Percentiles rank a stretch among this genome's conserved stretches.
These are phyloP conservation scores for Trichomalopsis sarcophagae DNA, from an alignment of 1,140 invertebrate genomes.

Conservation along the genomic window DNA sequence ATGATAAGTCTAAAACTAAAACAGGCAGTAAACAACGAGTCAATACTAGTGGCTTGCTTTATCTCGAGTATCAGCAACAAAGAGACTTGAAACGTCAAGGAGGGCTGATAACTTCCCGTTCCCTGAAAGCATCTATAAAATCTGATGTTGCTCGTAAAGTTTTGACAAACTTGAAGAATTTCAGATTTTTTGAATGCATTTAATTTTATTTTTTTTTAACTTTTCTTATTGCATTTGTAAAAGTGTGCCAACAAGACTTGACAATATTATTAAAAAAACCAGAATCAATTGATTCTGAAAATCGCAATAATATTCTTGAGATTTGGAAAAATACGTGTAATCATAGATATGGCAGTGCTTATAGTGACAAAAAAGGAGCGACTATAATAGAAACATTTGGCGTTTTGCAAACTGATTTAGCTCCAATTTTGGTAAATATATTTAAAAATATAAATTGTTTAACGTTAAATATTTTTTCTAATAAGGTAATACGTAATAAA, in stretches of 20 bases:
- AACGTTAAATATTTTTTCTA: neutral
- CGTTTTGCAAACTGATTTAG: neutral
- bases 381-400: neutral
- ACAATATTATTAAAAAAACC: neutral
- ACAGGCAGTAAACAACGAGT: too few species aligned
- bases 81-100: neutral
- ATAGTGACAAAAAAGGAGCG: constrained; percentile 3
- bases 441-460: neutral
- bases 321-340: constrained; percentile 9
- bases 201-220: neutral
- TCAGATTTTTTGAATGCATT: too few species aligned
- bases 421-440: neutral
- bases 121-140: neutral
- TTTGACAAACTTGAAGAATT: too few species aligned
- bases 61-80: neutral
- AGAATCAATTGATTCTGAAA: neutral
- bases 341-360: neutral
- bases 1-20: too few species aligned
- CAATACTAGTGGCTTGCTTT: constrained; percentile 2
- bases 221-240: neutral
- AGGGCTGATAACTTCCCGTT: neutral
- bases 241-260: neutral
- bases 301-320: neutral
- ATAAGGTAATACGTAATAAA: neutral
- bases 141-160: constrained; percentile 5